These are phyloP conservation scores for Heliconius melpomene DNA, from an alignment of 1,140 invertebrate species.

Conservation along the genomic window DNA sequence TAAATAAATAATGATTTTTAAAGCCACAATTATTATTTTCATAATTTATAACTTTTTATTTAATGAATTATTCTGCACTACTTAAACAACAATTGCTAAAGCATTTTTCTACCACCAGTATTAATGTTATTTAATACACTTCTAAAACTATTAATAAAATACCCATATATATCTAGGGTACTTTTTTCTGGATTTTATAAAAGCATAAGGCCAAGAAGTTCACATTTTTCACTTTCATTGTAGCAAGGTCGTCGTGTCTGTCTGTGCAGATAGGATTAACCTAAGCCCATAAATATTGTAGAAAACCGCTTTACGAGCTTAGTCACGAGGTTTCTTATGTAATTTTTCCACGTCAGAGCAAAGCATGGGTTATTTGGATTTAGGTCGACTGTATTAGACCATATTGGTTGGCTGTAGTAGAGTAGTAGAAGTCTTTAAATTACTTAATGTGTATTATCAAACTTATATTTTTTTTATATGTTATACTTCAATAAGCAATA, in stretches of 20 bases:
- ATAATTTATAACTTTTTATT: too few relatives aligned
- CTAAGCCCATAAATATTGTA: slow-evolving; percentile 27
- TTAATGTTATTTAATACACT: not conserved
- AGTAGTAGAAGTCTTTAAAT: not conserved
- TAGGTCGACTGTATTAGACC: slow-evolving; percentile 5
- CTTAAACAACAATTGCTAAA: too few relatives aligned
- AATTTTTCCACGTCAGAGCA: slow-evolving; percentile 21
- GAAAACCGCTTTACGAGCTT: slow-evolving; percentile 26
- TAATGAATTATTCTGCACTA: too few relatives aligned
- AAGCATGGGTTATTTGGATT: slow-evolving; percentile 16
- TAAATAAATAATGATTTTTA: too few relatives aligned
- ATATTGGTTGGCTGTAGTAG: not conserved
- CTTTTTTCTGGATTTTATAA: not conserved
- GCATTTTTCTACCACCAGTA: too few relatives aligned
- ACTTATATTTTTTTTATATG: too few relatives aligned
- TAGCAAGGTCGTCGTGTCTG: slow-evolving; percentile 27
- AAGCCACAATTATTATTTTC: too few relatives aligned
- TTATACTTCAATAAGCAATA: slow-evolving; percentile 2
- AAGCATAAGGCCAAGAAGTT: slow-evolving; percentile 18
- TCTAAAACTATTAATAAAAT: not conserved
- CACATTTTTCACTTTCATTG: slow-evolving; percentile 26
- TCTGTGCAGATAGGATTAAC: slow-evolving; percentile 28
- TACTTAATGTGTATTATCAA: not conserved
- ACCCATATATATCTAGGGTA: not conserved
- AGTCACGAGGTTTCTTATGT: slow-evolving; percentile 27